phyloP scores from a whole-genome alignment of 30 jellyfish, hydroid and myxozoan species.

The Chironex yamaguchii region DNA sequence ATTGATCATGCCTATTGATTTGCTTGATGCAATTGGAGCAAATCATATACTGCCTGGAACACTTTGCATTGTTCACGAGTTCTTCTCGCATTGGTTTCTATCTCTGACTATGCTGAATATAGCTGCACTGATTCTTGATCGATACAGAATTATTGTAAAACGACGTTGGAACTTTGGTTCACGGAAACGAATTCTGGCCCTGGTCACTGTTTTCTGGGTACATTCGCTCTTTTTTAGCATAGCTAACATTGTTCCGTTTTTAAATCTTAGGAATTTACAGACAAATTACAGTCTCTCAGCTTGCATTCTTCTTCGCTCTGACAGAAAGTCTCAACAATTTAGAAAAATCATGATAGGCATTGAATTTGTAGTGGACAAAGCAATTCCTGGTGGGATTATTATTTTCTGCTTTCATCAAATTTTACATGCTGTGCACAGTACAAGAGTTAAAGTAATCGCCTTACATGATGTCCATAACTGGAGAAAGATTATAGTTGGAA shows the following conservation, averaged over 20 bases:
- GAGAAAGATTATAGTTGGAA: constrained; percentile 55
- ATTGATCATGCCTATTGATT: constrained; percentile 45
- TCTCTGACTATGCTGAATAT: constrained; percentile 61
- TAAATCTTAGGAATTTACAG: neutral
- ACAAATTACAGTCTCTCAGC: neutral
- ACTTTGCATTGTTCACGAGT: constrained; percentile 11
- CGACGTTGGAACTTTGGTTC: constrained; percentile 14
- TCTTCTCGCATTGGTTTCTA: constrained; percentile 53
- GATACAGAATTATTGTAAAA: constrained; percentile 43
- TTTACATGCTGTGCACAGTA: constrained; percentile 6
- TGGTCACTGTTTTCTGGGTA: constrained; percentile 46
- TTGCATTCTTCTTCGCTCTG: neutral
- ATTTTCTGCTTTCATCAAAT: constrained; percentile 28
- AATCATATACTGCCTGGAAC: constrained; percentile 4
- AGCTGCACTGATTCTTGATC: constrained; percentile 52
- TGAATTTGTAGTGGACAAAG: constrained; percentile 21
- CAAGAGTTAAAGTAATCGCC: constrained; percentile 40
- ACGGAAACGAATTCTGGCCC: constrained; percentile 32
- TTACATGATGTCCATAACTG: constrained; percentile 34
- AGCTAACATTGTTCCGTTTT: neutral
- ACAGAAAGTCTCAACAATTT: neutral
- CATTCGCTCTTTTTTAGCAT: constrained; percentile 13
- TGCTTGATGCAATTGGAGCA: neutral
- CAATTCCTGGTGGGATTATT: constrained; percentile 1
- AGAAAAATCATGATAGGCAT: constrained; percentile 3